Evolutionary conservation across 1,140 invertebrate species (phyloP).

Genomic region (Scylla paramamosain): DNA sequence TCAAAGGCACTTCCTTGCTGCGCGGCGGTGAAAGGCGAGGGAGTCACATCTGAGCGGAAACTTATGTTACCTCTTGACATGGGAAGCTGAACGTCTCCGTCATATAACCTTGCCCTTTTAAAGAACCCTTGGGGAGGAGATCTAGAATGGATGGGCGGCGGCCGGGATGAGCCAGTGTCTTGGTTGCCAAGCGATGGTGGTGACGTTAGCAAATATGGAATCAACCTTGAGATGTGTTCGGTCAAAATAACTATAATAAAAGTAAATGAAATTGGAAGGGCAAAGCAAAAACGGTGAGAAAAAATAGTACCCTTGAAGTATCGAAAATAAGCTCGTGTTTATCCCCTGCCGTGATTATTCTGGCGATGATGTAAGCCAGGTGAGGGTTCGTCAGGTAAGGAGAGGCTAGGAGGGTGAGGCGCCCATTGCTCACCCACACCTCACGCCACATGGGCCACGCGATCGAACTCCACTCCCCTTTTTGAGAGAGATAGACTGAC

Average conservation of each 20-base stretch:
- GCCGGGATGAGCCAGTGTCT: neutral
- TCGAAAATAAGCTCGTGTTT: neutral
- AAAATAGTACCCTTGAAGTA: neutral
- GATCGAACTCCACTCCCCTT: too few relatives aligned
- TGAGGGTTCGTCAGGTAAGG: neutral
- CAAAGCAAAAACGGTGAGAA: neutral
- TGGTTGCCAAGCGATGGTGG: neutral
- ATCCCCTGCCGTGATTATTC: neutral
- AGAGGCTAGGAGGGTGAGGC: too few relatives aligned
- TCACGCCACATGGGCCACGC: too few relatives aligned
- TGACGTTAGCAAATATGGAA: neutral
- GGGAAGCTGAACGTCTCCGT: neutral
- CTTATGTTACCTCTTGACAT: neutral
- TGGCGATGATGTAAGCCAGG: conserved; percentile 8
- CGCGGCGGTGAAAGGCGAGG: neutral
- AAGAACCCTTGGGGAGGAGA: neutral
- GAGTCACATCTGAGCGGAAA: neutral
- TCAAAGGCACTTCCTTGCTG: neutral
- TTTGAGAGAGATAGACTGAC: neutral
- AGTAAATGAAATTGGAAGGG: too few relatives aligned
- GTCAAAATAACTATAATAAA: too few relatives aligned
- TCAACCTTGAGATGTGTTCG: too few relatives aligned
- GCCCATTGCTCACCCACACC: too few relatives aligned
- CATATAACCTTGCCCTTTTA: neutral
- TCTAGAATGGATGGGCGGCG: neutral